phyloP scores from a whole-genome alignment of 2,113 vertebrate genomes.

The Butastur rufipennis region DNA sequence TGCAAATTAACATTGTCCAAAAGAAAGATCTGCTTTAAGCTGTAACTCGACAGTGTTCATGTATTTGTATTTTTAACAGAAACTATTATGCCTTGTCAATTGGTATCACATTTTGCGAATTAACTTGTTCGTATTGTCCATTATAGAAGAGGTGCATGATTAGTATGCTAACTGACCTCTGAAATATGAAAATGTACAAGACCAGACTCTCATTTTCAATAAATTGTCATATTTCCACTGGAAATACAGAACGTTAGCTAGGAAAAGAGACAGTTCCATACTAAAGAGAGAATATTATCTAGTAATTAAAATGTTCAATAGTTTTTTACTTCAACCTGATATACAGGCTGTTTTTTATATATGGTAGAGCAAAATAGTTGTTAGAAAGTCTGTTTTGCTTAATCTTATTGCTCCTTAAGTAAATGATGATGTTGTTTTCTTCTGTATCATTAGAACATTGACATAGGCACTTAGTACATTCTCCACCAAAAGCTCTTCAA shows the following conservation, averaged over 20 bases:
- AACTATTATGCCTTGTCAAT: neutral
- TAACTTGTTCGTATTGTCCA: neutral
- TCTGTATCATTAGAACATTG: neutral
- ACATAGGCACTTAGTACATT: neutral
- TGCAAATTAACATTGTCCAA: neutral
- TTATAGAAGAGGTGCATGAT: neutral
- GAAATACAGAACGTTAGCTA: neutral
- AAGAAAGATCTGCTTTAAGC: neutral
- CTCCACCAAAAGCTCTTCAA: neutral
- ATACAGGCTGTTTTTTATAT: neutral
- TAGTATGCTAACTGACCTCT: slow-evolving; percentile 7
- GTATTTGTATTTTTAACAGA: neutral
- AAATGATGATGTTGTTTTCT: neutral
- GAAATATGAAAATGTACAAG: neutral
- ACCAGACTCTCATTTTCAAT: neutral
- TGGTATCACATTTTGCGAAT: neutral
- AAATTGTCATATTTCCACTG: neutral
- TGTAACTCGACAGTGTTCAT: neutral
- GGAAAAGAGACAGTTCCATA: neutral
- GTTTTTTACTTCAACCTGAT: neutral
- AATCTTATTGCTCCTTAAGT: neutral
- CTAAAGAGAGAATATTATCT: neutral
- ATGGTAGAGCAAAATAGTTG: neutral
- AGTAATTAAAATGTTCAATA: neutral
- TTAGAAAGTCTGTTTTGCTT: neutral